Conservation (phyloP, 2,797 vertebrate species). For the Eurystomus glaucurus region DNA sequence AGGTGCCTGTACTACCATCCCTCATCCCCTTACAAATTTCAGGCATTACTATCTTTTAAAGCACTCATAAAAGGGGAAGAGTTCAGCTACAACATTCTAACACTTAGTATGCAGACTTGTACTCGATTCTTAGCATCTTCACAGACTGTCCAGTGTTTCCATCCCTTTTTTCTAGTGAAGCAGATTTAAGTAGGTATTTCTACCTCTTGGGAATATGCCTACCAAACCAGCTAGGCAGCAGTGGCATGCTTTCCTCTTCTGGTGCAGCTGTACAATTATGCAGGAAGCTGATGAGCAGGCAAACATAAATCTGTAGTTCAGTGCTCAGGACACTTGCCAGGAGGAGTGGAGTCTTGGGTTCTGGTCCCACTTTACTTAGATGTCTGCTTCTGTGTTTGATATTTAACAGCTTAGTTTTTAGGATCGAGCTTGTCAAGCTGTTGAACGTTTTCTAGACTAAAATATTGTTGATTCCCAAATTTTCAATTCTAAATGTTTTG, state of each 20-base stretch:
- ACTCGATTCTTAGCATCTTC: not conserved
- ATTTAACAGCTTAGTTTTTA: not conserved
- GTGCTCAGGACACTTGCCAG: not conserved
- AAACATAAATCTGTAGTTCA: not conserved
- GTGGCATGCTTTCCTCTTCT: not conserved
- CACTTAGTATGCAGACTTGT: not conserved
- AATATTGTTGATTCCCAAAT: not conserved
- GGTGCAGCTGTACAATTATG: not conserved
- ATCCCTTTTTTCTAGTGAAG: not conserved
- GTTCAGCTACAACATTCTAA: not conserved
- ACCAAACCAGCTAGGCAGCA: not conserved
- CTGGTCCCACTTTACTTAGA: not conserved
- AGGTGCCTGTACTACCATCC: not conserved
- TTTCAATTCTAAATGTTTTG: not conserved
- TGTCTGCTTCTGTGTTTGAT: slow-evolving; percentile 9
- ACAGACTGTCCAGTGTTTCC: not conserved
- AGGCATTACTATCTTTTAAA: not conserved
- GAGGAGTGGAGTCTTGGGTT: not conserved
- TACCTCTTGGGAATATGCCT: not conserved
- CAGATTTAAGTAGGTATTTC: not conserved
- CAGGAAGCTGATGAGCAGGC: not conserved
- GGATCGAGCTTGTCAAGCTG: not conserved
- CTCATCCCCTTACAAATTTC: not conserved
- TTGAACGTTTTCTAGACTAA: not conserved
- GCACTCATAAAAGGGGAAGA: not conserved